Evolutionary conservation across 2,888 invertebrate species (phyloP).

Genomic region (Microplitis manilae): DNA sequence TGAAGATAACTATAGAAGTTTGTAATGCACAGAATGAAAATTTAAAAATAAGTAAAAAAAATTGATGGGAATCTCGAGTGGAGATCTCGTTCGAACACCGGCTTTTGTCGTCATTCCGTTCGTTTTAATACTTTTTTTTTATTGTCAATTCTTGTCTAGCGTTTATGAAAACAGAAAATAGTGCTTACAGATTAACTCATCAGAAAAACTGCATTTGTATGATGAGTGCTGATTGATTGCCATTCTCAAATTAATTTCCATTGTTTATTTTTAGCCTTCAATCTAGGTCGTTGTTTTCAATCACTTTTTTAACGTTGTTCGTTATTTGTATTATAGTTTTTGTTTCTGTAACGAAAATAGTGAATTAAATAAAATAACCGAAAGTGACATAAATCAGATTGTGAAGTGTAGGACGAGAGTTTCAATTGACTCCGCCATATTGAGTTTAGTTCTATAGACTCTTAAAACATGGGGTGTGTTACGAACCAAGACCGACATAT

Average conservation of each 20-base stretch:
- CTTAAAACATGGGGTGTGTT: conserved; percentile 62
- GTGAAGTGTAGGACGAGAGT: conserved; percentile 57
- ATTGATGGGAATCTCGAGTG: conserved; percentile 47
- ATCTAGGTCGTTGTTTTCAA: neutral
- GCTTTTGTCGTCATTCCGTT: conserved; percentile 42
- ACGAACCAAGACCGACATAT: conserved; percentile 58
- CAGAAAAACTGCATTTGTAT: neutral
- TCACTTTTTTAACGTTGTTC: neutral
- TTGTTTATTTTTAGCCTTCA: neutral
- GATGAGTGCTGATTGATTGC: neutral
- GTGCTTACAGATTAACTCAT: neutral
- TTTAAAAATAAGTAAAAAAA: conserved; percentile 36
- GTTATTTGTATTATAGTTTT: neutral
- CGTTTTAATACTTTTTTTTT: too few species aligned
- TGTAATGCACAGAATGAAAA: conserved; percentile 27
- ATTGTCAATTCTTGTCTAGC: neutral
- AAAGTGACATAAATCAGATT: conserved; percentile 37
- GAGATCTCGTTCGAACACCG: conserved; percentile 49
- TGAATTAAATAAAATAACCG: conserved; percentile 4
- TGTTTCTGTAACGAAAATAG: neutral
- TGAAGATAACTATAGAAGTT: neutral
- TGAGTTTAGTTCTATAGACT: conserved; percentile 70
- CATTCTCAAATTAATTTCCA: neutral
- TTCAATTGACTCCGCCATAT: conserved; percentile 70
- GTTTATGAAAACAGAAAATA: conserved; percentile 31